Conservation (phyloP, 2,113 vertebrate species). For the Cheirogaleus medius region DNA sequence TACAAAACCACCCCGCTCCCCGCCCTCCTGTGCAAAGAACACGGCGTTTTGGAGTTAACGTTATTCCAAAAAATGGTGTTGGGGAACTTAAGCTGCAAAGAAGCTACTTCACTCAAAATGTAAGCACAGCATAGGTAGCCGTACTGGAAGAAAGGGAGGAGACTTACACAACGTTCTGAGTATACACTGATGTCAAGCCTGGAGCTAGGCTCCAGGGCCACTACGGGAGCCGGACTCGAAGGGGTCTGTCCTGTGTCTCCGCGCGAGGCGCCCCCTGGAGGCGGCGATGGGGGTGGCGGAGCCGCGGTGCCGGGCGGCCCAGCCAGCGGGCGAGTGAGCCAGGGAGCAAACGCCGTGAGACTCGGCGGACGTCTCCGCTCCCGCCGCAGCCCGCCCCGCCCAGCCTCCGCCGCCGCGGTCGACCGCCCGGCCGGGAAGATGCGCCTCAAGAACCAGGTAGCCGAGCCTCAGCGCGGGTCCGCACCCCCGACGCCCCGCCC, state of each 20-base stretch:
- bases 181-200: background rate
- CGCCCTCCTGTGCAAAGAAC: background rate
- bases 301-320: background rate
- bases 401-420: background rate
- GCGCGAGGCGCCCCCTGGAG: slow-evolving; percentile 61
- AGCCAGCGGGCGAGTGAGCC: background rate
- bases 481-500: slow-evolving; percentile 46
- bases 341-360: background rate
- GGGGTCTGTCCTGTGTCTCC: background rate
- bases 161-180: background rate
- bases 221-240: fast-evolving
- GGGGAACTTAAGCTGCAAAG: background rate
- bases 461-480: background rate
- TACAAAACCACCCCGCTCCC: too few relatives aligned
- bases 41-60: background rate
- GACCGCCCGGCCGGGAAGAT: slow-evolving; percentile 24
- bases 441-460: slow-evolving; percentile 73
- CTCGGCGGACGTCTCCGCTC: background rate
- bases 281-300: background rate
- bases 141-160: background rate
- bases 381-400: background rate
- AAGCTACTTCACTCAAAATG: background rate
- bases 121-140: background rate
- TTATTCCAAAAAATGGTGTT: background rate
- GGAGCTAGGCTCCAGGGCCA: background rate